A percentile compares a stretch with the other conserved stretches of the same genome.
These are phyloP conservation scores for Acheta domesticus DNA, from an alignment of 2,888 invertebrate genomes.

Conservation along the genomic window DNA sequence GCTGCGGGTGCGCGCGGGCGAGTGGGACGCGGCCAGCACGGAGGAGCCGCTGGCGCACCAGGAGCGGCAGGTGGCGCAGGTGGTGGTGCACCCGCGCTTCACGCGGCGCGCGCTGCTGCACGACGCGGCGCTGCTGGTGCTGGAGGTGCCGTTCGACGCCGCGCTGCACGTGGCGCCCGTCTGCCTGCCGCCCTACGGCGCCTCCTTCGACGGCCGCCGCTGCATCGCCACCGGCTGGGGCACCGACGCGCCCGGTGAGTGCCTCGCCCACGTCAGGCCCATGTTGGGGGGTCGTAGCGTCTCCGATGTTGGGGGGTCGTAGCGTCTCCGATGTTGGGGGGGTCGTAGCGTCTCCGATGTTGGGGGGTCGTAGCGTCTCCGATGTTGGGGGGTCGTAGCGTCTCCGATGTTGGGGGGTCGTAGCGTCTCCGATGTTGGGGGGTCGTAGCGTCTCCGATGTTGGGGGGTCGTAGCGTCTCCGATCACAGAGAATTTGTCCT, in stretches of 20 bases:
- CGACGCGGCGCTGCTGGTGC: conserved; percentile 69
- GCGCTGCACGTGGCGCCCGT: conserved; percentile 67
- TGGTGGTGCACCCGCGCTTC: conserved; percentile 61
- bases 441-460: too few species aligned
- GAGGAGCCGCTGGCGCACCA: conserved; percentile 67
- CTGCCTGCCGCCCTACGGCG: conserved; percentile 58
- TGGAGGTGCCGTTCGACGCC: conserved; percentile 58
- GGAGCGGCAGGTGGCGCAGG: conserved; percentile 59
- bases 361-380: too few species aligned
- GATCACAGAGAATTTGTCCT: too few species aligned
- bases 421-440: too few species aligned
- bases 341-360: too few species aligned
- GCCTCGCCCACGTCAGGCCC: too few species aligned
- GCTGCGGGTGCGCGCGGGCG: conserved; percentile 31
- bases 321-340: too few species aligned
- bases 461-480: too few species aligned
- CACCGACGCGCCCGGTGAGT: conserved; percentile 62
- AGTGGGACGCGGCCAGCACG: conserved; percentile 74
- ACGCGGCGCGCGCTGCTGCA: conserved; percentile 66
- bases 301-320: too few species aligned
- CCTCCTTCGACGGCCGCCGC: conserved; percentile 50
- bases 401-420: too few species aligned
- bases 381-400: too few species aligned
- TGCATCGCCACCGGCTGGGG: conserved; percentile 77
- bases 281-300: too few species aligned